Evolutionary conservation across 2,113 vertebrate genomes (phyloP).

Genomic region (Gorsachius goisagi): DNA sequence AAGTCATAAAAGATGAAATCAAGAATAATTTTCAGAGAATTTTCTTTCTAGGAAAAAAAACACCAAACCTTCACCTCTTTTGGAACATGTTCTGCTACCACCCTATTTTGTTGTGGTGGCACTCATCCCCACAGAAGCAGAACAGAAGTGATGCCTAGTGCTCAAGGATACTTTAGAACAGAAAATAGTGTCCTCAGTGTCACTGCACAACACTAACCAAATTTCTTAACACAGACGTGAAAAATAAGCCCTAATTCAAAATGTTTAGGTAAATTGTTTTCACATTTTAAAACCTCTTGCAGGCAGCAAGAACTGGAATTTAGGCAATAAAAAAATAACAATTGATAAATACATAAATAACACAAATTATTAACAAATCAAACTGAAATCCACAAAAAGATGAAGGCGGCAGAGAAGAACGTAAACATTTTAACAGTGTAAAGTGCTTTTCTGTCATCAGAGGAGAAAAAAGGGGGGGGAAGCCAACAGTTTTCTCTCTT

Average conservation of each 20-base stretch:
- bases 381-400: not conserved
- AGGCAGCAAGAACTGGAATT: not conserved
- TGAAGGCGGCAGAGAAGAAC: not conserved
- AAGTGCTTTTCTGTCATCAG: not conserved
- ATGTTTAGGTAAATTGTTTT: not conserved
- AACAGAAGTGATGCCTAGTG: not conserved
- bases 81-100: not conserved
- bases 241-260: not conserved
- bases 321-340: not conserved
- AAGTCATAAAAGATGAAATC: not conserved
- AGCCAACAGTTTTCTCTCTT: not conserved
- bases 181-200: not conserved
- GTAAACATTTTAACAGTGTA: not conserved
- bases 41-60: not conserved
- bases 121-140: not conserved
- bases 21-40: not conserved
- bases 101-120: not conserved
- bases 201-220: not conserved
- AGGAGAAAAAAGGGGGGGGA: rapidly evolving
- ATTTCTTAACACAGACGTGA: not conserved
- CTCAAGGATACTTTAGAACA: not conserved
- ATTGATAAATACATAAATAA: not conserved
- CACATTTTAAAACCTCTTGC: not conserved
- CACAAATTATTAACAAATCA: not conserved
- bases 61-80: not conserved